A percentile compares a stretch with the other conserved stretches of the same genome.
These are phyloP conservation scores for Aurelia aurita DNA, from an alignment of 30 jellyfish, hydroid and myxozoan genomes.

Conservation along the genomic window DNA sequence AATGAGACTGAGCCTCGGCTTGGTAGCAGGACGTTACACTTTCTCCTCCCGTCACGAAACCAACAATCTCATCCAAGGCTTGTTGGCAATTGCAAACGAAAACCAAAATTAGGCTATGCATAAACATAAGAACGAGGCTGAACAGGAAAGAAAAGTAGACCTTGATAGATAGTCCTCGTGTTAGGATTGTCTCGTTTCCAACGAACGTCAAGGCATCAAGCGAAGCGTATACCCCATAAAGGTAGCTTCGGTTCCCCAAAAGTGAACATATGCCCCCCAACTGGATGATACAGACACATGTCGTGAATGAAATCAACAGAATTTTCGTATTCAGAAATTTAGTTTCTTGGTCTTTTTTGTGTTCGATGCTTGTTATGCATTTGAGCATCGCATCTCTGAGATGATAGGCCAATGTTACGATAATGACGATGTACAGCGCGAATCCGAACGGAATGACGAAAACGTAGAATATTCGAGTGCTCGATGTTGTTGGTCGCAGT, in stretches of 20 bases:
- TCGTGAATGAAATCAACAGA: conserved; percentile 26
- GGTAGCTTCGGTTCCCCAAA: neutral
- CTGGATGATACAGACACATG: conserved; percentile 26
- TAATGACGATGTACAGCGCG: conserved; percentile 45
- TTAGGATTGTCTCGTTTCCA: conserved; percentile 49
- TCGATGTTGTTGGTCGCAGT: conserved; percentile 32
- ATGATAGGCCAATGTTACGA: conserved; percentile 47
- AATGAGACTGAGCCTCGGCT: neutral
- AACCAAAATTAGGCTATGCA: conserved; percentile 48
- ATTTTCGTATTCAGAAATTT: conserved; percentile 25
- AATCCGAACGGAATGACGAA: conserved; percentile 63
- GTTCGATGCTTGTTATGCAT: conserved; percentile 36
- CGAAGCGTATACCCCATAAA: conserved; percentile 57
- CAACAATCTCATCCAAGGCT: conserved; percentile 44
- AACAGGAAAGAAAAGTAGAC: conserved; percentile 32
- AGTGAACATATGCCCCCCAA: conserved; percentile 34
- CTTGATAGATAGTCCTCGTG: conserved; percentile 15
- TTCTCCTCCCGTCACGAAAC: neutral
- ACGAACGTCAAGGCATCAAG: conserved; percentile 49
- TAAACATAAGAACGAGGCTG: conserved; percentile 29
- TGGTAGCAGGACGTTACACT: neutral
- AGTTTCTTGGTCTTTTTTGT: neutral
- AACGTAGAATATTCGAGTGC: conserved; percentile 45
- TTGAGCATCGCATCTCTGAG: conserved; percentile 39
- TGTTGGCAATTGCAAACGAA: conserved; percentile 28